Evolutionary conservation across 2,888 invertebrate genomes (phyloP), one percentile per base, ranked within the genome.

Genomic region (Allygus modestus): DNA sequence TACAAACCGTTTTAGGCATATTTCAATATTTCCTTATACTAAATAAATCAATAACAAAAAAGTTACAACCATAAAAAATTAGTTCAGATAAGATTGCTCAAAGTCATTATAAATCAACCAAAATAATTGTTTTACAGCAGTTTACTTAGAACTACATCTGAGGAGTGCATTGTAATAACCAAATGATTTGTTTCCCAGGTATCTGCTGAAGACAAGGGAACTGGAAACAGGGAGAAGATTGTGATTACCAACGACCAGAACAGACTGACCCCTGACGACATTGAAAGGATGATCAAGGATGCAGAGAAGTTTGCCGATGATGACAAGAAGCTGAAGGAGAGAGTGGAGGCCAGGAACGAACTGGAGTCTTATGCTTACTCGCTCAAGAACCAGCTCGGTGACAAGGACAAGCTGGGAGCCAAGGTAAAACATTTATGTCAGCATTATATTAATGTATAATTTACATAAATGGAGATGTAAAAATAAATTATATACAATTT

Each of bases 241-340:
- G 98, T 98, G 86, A 99, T 99, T 90, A 99, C 99, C 88, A 99
- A 99, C 90, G 99, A 99, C 89, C 98, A 99, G 91, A 99, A 99
- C 91, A 93, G 99, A 87, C 91, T 99, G 86, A 98, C 98, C 17
- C 99, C 98, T 4, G 99, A 99, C 88, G 99, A 99, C 89, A 99
- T 99, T 88, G 99, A 99, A 90, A 94, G 98, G 86, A 99, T 99
- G 99, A 98, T 99, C 91, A 97, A 97, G 91, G 99, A 99, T 90
- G 99, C 99, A 0, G 99, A 99, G 92, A 97, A 97, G 91, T 99
- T 99, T 91, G 98, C 99, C 23, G 99, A 99, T 89, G 99, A 99
- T 88, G 99, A 99, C 91, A 98, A 98, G 92, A 98, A 97, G 91
- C 92, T 98, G 87, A 98, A 98, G 92, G 98, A 99, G 91, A 94